phyloP scores from a whole-genome alignment of 1,140 invertebrate species.

The Drosophila arawakana region DNA sequence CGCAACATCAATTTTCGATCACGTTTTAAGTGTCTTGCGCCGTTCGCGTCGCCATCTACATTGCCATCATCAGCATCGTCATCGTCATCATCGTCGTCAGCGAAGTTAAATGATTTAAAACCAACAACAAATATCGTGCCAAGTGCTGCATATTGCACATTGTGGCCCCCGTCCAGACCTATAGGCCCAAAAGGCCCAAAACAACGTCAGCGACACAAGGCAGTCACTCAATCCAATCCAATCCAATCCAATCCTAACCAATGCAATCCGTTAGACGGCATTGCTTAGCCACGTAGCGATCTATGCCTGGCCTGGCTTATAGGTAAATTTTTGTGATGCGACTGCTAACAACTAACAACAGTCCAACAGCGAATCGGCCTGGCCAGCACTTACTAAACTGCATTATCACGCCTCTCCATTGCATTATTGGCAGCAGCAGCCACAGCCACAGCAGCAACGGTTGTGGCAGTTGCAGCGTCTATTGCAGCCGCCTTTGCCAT shows the following conservation, averaged over 20 bases:
- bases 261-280: constrained; percentile 68
- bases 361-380: constrained; percentile 27
- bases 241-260: constrained; percentile 27
- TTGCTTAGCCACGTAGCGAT: constrained; percentile 60
- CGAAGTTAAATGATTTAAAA: constrained; percentile 81
- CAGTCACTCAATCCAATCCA: constrained; percentile 67
- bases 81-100: constrained; percentile 53
- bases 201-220: constrained; percentile 61
- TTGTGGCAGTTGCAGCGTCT: constrained; percentile 12
- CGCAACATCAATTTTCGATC: constrained; percentile 81
- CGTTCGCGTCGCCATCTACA: constrained; percentile 66
- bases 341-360: constrained; percentile 38
- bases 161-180: constrained; percentile 11
- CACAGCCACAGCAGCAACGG: constrained; percentile 36
- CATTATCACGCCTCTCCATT: constrained; percentile 81
- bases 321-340: constrained; percentile 40
- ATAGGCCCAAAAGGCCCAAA: constrained; percentile 29
- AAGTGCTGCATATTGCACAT: constrained; percentile 81
- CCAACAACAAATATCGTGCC: constrained; percentile 81
- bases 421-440: constrained; percentile 75
- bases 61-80: constrained; percentile 46
- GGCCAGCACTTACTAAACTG: constrained; percentile 77
- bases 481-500: constrained; percentile 29
- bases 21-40: constrained; percentile 82
- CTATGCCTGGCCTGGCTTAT: constrained; percentile 9